phyloP scores from a whole-genome alignment of 2,113 vertebrate species.

The Murina feae region DNA sequence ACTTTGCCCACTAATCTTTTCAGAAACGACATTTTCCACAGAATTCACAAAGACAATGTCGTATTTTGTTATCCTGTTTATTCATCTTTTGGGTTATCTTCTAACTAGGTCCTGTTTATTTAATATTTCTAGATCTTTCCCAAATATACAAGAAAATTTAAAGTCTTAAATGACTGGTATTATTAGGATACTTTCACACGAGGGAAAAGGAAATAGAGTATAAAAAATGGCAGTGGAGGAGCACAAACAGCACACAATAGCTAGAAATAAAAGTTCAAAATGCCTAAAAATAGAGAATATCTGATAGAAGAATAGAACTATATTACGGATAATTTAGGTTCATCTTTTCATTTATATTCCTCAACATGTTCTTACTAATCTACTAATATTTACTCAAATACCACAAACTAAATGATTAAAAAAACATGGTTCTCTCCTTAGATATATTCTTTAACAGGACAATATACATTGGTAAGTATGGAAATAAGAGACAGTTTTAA shows the following conservation, averaged over 20 bases:
- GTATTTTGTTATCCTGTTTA: background rate
- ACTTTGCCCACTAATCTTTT: background rate
- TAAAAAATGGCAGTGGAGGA: background rate
- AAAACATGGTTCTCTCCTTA: background rate
- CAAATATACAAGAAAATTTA: background rate
- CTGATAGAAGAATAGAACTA: background rate
- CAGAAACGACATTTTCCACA: background rate
- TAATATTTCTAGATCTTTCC: background rate
- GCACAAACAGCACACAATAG: background rate
- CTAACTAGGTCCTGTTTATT: background rate
- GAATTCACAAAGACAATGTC: background rate
- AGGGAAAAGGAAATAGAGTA: background rate
- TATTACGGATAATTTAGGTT: background rate
- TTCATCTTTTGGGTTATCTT: background rate
- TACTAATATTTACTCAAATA: background rate
- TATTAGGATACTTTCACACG: background rate
- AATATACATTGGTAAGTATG: background rate
- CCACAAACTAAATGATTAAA: background rate
- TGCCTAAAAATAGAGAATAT: background rate
- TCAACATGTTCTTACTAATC: background rate
- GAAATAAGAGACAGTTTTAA: background rate
- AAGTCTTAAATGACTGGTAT: background rate
- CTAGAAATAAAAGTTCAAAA: background rate
- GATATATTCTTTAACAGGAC: background rate
- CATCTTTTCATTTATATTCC: background rate